These are phyloP conservation scores for Daphoenositta chrysoptera DNA, from an alignment of 2,113 vertebrate genomes.

Conservation along the genomic window DNA sequence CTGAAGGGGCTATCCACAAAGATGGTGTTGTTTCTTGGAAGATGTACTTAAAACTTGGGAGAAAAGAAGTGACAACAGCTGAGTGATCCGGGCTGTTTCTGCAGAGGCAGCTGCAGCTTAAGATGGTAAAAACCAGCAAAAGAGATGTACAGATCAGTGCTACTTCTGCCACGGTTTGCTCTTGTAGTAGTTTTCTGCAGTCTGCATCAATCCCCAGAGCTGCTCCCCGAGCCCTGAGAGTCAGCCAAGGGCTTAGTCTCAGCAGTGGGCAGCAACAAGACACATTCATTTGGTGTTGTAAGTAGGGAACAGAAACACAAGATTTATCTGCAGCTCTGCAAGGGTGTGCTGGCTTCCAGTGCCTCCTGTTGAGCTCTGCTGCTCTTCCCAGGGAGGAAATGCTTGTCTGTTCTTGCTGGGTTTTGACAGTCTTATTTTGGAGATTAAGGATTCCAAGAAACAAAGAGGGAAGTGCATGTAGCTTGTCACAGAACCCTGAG, in stretches of 20 bases:
- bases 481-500: background rate
- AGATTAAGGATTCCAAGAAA: background rate
- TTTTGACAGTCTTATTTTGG: background rate
- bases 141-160: background rate
- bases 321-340: background rate
- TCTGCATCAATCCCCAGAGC: background rate
- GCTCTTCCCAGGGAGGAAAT: background rate
- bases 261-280: background rate
- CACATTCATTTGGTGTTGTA: background rate
- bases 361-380: background rate
- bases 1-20: background rate
- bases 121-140: background rate
- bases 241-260: background rate
- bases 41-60: background rate
- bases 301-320: background rate
- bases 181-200: background rate
- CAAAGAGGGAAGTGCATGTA: background rate
- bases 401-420: background rate
- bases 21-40: background rate
- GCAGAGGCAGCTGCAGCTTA: background rate
- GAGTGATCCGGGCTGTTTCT: background rate
- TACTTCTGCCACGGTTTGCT: background rate
- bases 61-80: background rate
- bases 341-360: background rate
- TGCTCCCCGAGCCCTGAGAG: background rate